Percentiles rank a stretch among this genome's conserved stretches.
These are phyloP conservation scores for Poeciliopsis paucimaculata DNA, from an alignment of 2,797 vertebrate species.

Conservation along the genomic window DNA sequence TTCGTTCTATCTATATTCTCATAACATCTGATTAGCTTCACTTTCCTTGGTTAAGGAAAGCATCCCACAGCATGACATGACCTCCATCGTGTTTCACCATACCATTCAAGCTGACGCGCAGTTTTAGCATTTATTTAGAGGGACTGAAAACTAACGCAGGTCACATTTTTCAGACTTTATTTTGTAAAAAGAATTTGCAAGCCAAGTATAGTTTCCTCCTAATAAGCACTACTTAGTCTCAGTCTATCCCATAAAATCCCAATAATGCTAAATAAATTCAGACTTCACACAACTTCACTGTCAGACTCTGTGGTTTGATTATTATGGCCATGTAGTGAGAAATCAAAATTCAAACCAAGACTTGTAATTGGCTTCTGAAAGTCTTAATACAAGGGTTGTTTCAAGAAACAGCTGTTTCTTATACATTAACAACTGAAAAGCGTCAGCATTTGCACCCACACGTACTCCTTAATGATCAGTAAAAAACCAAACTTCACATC, in stretches of 20 bases:
- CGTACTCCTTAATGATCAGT: slow-evolving; percentile 37
- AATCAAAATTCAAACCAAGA: slow-evolving; percentile 44
- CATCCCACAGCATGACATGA: not conserved
- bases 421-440: slow-evolving; percentile 34
- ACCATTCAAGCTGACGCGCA: not conserved
- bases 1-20: not conserved
- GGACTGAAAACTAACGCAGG: not conserved
- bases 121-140: not conserved
- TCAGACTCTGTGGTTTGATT: slow-evolving; percentile 23
- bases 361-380: slow-evolving; percentile 60
- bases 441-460: slow-evolving; percentile 53
- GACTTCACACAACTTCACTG: slow-evolving; percentile 20
- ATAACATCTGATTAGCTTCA: not conserved
- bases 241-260: not conserved
- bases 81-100: not conserved
- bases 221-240: not conserved
- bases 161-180: not conserved
- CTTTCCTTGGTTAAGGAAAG: not conserved
- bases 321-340: slow-evolving; percentile 9
- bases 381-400: slow-evolving; percentile 49
- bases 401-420: slow-evolving; percentile 60
- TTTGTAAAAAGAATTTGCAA: not conserved
- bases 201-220: not conserved
- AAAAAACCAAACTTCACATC: slow-evolving; percentile 45
- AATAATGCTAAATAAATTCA: slow-evolving; percentile 23